Base-by-base conservation (phyloP, 2,113 vertebrate species). In the Hyla sarda region DNA sequence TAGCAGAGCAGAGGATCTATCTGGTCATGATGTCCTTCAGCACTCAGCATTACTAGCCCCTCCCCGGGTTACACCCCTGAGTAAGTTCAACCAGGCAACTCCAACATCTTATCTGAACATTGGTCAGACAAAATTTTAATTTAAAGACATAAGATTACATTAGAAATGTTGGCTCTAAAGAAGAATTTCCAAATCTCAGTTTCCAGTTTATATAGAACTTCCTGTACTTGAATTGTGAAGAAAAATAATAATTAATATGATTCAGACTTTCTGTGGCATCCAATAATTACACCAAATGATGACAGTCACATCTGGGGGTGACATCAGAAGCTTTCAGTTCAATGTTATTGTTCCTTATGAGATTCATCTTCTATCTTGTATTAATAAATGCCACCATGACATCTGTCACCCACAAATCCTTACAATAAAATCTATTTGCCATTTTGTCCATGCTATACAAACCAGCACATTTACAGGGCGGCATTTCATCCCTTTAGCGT, bases 251-350 rank as follows among this genome's bases (percentile, higher is more conserved):
- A 32, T 56, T 32, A 83, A 56, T 83, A 74, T 28, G 9, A 84
- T 62, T 84, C 37, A 45, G 47, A 50, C 25, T 50, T 82, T 69
- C 9, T 23, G 4, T 32, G 30, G 2, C 52, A 47, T 25, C 10
- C 21, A 34, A 34, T n/a, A 84, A 76, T 84, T 84, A 58, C 11
- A 75, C n/a, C 32, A 47, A 19, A 21, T 47, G 13, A 23, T 21
- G 25, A 37, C 71, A 62, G 54, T 41, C 72, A 47, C 82, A 75
- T 75, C 71, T 84, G 82, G 52, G n/a, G 71, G n/a, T 60, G 71
- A 75, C 72, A 34, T 75, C 71, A 30, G 50, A 62, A 7, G 37
- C 78, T 81, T 65, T 65, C 47, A 45, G 62, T 13, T 41, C 14
- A 74, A 74, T 58, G 54, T 8, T 37, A 83, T 54, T 58, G 34